Conservation (phyloP, 1,140 invertebrate species). For the Lethrus apterus region DNA sequence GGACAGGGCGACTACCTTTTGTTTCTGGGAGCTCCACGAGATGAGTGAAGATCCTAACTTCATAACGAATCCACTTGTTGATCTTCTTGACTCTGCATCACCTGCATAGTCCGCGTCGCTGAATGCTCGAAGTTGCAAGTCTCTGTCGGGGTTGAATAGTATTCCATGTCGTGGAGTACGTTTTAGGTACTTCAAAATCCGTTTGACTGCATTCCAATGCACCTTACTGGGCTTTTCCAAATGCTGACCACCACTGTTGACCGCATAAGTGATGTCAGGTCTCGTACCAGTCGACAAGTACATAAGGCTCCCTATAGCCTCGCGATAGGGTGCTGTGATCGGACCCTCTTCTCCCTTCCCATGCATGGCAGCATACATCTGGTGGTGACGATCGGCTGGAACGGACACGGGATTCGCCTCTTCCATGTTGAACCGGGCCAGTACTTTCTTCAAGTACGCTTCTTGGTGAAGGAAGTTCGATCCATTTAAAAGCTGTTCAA, state of each 20-base stretch:
- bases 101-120: slow-evolving; percentile 14
- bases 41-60: neutral
- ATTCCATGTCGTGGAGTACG: slow-evolving; percentile 29
- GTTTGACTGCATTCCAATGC: slow-evolving; percentile 37
- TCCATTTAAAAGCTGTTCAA: neutral
- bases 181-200: slow-evolving; percentile 39
- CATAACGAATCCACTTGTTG: neutral
- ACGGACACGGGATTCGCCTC: slow-evolving; percentile 16
- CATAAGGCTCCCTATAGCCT: slow-evolving; percentile 38
- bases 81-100: slow-evolving; percentile 1
- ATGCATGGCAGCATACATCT: slow-evolving; percentile 17
- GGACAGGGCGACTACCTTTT: neutral
- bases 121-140: neutral
- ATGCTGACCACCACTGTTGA: slow-evolving; percentile 23
- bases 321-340: slow-evolving; percentile 23
- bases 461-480: slow-evolving; percentile 15
- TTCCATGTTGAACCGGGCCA: slow-evolving; percentile 23
- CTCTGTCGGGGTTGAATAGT: too few relatives aligned
- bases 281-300: slow-evolving; percentile 36
- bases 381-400: slow-evolving; percentile 18
- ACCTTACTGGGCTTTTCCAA: slow-evolving; percentile 2
- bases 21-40: neutral
- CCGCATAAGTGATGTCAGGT: slow-evolving; percentile 38
- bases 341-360: slow-evolving; percentile 1
- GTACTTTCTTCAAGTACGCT: slow-evolving; percentile 22